Conservation (phyloP, 2,888 invertebrate genomes). For the Diaprepes abbreviatus region DNA sequence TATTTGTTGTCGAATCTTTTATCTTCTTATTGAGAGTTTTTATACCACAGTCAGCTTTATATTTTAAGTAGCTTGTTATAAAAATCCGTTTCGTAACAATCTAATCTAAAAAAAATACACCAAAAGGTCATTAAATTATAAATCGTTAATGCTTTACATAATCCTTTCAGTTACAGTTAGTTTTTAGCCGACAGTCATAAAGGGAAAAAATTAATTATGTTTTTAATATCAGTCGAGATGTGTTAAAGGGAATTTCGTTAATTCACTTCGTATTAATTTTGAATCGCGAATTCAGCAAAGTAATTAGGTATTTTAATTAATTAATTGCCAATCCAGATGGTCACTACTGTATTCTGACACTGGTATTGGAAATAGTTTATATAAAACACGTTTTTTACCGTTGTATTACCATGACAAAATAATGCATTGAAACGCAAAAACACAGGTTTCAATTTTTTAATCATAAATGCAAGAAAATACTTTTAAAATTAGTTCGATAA, state of each 20-base stretch:
- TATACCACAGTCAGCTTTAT: background rate
- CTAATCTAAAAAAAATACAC: background rate
- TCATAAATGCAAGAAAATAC: no score
- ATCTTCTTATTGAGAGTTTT: background rate
- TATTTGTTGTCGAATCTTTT: background rate
- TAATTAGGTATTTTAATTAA: background rate
- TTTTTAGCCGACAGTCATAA: background rate
- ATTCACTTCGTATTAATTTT: background rate
- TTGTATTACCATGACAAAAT: no score
- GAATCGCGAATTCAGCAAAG: background rate
- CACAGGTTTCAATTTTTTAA: no score
- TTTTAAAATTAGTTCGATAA: no score
- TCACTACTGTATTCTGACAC: background rate
- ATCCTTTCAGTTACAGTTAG: background rate
- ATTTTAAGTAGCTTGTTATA: background rate
- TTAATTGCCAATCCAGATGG: background rate
- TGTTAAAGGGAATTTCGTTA: background rate
- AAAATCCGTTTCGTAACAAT: background rate
- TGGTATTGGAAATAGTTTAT: no score
- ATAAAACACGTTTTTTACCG: no score
- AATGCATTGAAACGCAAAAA: no score
- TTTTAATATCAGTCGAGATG: constrained; percentile 3
- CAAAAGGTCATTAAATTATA: background rate
- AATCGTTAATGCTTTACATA: background rate
- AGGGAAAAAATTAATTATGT: background rate